Evolutionary conservation across 2,888 invertebrate genomes (phyloP).

Genomic region (Branchipolynoe longqiensis): DNA sequence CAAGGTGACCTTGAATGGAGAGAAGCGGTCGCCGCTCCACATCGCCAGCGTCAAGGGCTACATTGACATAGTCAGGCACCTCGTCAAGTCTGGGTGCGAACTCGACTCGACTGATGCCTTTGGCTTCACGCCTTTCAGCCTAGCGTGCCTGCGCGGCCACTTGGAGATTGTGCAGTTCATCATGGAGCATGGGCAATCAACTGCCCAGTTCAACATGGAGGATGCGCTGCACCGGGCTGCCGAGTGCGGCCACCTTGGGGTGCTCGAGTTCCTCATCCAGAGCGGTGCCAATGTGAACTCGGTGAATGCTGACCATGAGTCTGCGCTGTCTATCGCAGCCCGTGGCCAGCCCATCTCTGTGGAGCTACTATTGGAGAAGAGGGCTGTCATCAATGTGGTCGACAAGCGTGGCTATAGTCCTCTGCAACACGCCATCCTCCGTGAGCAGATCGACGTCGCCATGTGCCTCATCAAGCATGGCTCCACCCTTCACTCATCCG

Average conservation of each 20-base stretch:
- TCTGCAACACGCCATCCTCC: slow-evolving; percentile 61
- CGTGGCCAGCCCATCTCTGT: slow-evolving; percentile 62
- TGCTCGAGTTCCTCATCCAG: slow-evolving; percentile 61
- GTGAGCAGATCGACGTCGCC: slow-evolving; percentile 64
- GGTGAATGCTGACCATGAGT: slow-evolving; percentile 60
- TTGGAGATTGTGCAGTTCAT: slow-evolving; percentile 60
- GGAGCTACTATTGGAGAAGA: slow-evolving; percentile 61
- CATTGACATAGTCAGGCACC: slow-evolving; percentile 60
- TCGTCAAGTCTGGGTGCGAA: slow-evolving; percentile 39
- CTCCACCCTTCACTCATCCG: slow-evolving; percentile 52
- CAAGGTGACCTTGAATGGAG: slow-evolving; percentile 63
- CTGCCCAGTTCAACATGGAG: slow-evolving; percentile 44
- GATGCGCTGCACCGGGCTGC: slow-evolving; percentile 62
- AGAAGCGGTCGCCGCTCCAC: slow-evolving; percentile 64
- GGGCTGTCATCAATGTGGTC: slow-evolving; percentile 60
- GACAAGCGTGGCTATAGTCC: slow-evolving; percentile 64
- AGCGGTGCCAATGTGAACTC: slow-evolving; percentile 63
- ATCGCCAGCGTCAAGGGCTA: slow-evolving; percentile 65
- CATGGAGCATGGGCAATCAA: slow-evolving; percentile 10
- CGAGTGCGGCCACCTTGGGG: slow-evolving; percentile 63
- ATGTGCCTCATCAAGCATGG: slow-evolving; percentile 64
- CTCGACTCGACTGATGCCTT: slow-evolving; percentile 62
- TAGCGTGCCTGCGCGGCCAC: slow-evolving; percentile 65
- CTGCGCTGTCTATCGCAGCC: slow-evolving; percentile 63
- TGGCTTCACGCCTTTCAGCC: slow-evolving; percentile 63